Evolutionary conservation across 2,888 invertebrate genomes (phyloP).

Genomic region (Barypeithes pellucidus): DNA sequence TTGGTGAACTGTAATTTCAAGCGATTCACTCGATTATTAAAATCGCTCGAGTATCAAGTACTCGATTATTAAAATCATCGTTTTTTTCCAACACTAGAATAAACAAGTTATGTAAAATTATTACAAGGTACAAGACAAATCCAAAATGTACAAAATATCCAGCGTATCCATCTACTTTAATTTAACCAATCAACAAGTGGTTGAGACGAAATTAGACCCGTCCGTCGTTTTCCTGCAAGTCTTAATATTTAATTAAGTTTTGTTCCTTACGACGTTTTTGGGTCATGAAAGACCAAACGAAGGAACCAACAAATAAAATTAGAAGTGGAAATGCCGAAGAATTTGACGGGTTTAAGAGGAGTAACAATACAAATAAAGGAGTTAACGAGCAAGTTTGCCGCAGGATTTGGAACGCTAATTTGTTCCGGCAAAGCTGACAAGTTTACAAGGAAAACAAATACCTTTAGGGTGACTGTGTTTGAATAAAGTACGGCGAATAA

Average conservation of each 20-base stretch:
- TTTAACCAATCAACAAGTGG: constrained; percentile 35
- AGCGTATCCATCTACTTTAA: too few species aligned
- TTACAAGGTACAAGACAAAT: too few species aligned
- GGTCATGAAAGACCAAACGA: constrained; percentile 36
- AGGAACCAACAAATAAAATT: constrained; percentile 37
- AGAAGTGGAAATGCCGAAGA: constrained; percentile 33
- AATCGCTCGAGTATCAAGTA: too few species aligned
- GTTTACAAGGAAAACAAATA: constrained; percentile 2
- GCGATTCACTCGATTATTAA: too few species aligned
- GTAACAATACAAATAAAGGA: constrained; percentile 29
- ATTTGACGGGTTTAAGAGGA: constrained; percentile 19
- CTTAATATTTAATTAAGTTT: constrained; percentile 44
- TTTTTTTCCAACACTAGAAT: too few species aligned
- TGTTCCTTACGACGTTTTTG: constrained; percentile 36
- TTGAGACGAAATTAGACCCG: constrained; percentile 34
- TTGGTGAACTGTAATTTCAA: too few species aligned
- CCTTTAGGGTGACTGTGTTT: not conserved
- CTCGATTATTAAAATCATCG: too few species aligned
- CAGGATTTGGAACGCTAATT: constrained; percentile 19
- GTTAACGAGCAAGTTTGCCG: constrained; percentile 24
- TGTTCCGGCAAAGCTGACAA: constrained; percentile 5
- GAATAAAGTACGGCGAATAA: not conserved
- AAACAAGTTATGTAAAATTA: too few species aligned
- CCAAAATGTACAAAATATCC: too few species aligned
- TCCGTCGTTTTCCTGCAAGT: constrained; percentile 36